Conservation (phyloP, 2,113 vertebrate genomes). For the Xiphophorus hellerii region DNA sequence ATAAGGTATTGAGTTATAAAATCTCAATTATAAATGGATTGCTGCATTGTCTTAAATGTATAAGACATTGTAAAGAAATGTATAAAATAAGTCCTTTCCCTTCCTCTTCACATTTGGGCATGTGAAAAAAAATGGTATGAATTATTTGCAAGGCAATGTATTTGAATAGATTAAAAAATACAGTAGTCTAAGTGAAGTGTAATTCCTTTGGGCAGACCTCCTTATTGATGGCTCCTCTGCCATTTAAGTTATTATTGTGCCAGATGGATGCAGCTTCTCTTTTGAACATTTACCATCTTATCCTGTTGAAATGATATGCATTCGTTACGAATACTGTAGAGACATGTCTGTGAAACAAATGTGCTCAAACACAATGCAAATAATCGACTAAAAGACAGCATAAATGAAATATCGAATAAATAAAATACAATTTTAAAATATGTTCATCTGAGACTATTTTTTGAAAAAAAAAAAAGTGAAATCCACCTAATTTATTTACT, state of each 20-base stretch:
- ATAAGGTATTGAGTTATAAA: not conserved
- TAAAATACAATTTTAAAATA: not conserved
- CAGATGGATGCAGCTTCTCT: not conserved
- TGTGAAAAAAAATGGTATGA: no score
- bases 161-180: no score
- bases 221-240: not conserved
- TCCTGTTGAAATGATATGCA: not conserved
- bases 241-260: not conserved
- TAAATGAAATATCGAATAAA: not conserved
- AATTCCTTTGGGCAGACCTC: no score
- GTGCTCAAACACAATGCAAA: not conserved
- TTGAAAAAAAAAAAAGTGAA: not conserved
- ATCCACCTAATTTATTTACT: constrained; percentile 1
- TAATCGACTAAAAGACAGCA: not conserved
- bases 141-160: no score
- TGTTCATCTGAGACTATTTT: not conserved
- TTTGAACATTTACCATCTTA: not conserved
- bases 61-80: no score
- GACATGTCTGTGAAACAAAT: not conserved
- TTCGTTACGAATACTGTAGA: no score
- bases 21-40: not conserved
- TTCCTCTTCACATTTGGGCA: no score
- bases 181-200: no score
- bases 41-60: no score
- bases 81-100: no score